Percentiles rank a stretch among this genome's conserved stretches.
These are phyloP conservation scores for Lasioglossum vierecki DNA, from an alignment of 2,888 invertebrate species.

Conservation along the genomic window DNA sequence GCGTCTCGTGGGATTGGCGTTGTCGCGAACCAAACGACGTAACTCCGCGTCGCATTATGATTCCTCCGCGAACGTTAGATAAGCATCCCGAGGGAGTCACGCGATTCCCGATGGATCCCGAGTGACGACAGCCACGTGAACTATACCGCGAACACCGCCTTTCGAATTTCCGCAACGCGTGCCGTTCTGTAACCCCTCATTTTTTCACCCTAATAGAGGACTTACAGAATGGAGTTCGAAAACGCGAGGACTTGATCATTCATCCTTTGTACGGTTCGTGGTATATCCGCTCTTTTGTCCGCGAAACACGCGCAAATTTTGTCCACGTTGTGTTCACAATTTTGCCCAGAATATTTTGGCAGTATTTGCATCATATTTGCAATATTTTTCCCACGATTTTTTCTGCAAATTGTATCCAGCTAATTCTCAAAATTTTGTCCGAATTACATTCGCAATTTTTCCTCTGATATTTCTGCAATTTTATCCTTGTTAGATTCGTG, in stretches of 20 bases:
- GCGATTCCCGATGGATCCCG: slow-evolving; percentile 56
- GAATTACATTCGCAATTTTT: not conserved
- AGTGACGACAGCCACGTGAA: slow-evolving; percentile 59
- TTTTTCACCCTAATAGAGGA: not conserved
- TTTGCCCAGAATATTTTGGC: no score
- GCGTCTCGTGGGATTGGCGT: slow-evolving; percentile 50
- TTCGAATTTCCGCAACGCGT: slow-evolving; percentile 27
- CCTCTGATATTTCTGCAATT: not conserved
- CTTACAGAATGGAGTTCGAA: not conserved
- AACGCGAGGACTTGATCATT: not conserved
- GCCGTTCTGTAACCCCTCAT: not conserved
- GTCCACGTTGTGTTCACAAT: no score
- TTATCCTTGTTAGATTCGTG: no score
- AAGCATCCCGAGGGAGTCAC: slow-evolving; percentile 64
- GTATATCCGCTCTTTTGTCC: no score
- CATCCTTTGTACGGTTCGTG: not conserved
- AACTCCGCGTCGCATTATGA: slow-evolving; percentile 48
- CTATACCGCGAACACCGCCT: slow-evolving; percentile 24
- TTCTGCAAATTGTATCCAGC: no score
- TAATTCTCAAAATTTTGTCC: no score
- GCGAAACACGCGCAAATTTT: no score
- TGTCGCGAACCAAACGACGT: slow-evolving; percentile 30
- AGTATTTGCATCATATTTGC: no score
- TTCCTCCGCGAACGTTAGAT: slow-evolving; percentile 55
- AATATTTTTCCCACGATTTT: no score